These are phyloP conservation scores for Stramonita haemastoma DNA, from an alignment of 2,888 invertebrate species.

Conservation along the genomic window DNA sequence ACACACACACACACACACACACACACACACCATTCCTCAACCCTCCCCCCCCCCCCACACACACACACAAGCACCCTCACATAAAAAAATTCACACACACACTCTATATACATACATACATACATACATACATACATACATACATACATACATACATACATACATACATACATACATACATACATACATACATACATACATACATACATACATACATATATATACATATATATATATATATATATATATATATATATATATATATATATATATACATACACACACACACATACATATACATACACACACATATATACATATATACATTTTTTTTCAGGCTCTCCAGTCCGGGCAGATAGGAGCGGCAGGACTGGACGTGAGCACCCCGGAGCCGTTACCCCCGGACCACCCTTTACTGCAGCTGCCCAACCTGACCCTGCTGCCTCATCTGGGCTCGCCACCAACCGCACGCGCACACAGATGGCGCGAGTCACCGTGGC, in stretches of 20 bases:
- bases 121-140: no score
- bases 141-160: constrained; percentile 79
- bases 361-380: constrained; percentile 94
- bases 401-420: constrained; percentile 86
- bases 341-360: constrained; percentile 84
- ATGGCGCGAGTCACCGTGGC: constrained; percentile 88
- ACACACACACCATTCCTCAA: no score
- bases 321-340: constrained; percentile 85
- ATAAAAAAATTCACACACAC: no score
- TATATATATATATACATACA: neutral
- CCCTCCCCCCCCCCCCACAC: no score
- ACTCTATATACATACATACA: no score
- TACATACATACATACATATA: constrained; percentile 77
- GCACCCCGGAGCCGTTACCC: constrained; percentile 92
- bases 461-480: constrained; percentile 84
- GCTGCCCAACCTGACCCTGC: constrained; percentile 87
- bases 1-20: no score
- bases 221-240: no score
- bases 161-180: no score
- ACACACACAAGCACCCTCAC: no score
- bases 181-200: no score
- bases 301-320: no score
- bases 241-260: constrained; percentile 79
- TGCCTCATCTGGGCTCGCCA: constrained; percentile 93
- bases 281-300: no score